Percentiles rank a stretch among this genome's conserved stretches.
phyloP scores from a whole-genome alignment of 1,140 invertebrate genomes.

The Bombus soroeensis region DNA sequence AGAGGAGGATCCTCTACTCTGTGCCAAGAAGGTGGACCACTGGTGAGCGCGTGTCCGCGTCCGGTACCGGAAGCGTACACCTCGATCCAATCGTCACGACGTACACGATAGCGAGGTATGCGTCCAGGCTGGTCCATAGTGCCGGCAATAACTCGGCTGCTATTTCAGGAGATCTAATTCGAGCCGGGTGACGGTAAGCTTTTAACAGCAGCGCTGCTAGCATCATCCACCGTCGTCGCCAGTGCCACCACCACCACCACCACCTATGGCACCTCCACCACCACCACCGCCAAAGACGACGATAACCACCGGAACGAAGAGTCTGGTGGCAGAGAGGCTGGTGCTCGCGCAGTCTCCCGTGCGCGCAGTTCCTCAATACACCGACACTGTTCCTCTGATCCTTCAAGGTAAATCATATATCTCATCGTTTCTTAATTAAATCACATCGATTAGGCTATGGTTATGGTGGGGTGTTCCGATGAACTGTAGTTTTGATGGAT shows the following conservation, averaged over 20 bases:
- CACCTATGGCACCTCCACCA: slow-evolving; percentile 18
- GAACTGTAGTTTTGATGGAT: background rate
- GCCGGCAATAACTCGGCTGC: slow-evolving; percentile 78
- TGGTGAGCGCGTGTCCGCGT: background rate
- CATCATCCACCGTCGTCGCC: slow-evolving; percentile 58
- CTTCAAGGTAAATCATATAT: slow-evolving; percentile 74
- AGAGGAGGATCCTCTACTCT: background rate
- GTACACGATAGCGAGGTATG: slow-evolving; percentile 46
- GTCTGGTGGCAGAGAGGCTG: slow-evolving; percentile 55
- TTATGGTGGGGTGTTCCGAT: too few relatives aligned
- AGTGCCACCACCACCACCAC: slow-evolving; percentile 32
- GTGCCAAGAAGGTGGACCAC: slow-evolving; percentile 23
- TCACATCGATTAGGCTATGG: background rate
- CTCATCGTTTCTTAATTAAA: slow-evolving; percentile 6
- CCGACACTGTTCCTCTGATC: slow-evolving; percentile 55
- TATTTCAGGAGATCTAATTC: slow-evolving; percentile 81
- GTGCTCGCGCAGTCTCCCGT: slow-evolving; percentile 75
- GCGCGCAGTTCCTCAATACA: slow-evolving; percentile 74
- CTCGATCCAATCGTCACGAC: slow-evolving; percentile 17
- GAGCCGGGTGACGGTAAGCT: slow-evolving; percentile 79
- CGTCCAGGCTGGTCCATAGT: slow-evolving; percentile 63
- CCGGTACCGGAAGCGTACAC: slow-evolving; percentile 61
- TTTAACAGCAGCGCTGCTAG: slow-evolving; percentile 66
- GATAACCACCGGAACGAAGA: slow-evolving; percentile 66
- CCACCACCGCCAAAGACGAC: slow-evolving; percentile 59